These are phyloP conservation scores for Penaeus vannamei DNA, from an alignment of 1,140 invertebrate genomes.

Conservation along the genomic window DNA sequence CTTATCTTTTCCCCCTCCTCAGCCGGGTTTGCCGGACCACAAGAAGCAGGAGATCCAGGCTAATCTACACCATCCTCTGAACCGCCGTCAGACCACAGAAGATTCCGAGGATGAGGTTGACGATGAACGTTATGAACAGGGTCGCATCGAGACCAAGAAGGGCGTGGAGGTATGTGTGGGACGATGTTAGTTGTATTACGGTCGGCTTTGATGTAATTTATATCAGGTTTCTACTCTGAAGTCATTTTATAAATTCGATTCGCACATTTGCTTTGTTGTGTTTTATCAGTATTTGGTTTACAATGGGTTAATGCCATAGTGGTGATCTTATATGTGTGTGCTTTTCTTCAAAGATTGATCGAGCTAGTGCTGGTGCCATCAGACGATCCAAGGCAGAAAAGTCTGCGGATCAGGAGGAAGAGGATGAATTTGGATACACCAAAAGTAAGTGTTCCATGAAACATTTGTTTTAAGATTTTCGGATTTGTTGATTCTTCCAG, in stretches of 20 bases:
- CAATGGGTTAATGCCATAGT: no score
- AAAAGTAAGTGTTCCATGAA: constrained; percentile 79
- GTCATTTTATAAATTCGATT: background rate
- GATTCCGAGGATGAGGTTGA: constrained; percentile 51
- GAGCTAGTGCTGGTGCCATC: constrained; percentile 88
- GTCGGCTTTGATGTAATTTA: background rate
- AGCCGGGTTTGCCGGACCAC: constrained; percentile 70
- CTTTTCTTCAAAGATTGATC: constrained; percentile 80
- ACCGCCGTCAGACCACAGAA: constrained; percentile 46
- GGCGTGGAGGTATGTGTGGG: constrained; percentile 46
- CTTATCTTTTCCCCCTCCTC: constrained; percentile 30
- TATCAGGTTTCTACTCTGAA: background rate
- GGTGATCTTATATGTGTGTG: no score
- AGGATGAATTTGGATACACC: constrained; percentile 94
- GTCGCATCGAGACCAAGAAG: constrained; percentile 56
- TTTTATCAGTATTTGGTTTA: background rate
- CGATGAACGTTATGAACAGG: constrained; percentile 53
- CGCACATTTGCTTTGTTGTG: background rate
- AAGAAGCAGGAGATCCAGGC: constrained; percentile 69
- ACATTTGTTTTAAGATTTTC: background rate
- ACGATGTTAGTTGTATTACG: background rate
- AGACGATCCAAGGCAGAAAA: constrained; percentile 84
- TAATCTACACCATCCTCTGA: constrained; percentile 58
- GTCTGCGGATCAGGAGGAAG: constrained; percentile 83
- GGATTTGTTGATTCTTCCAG: background rate